These are phyloP conservation scores for Paraescarpia echinospica DNA, from an alignment of 1,140 invertebrate species.

Conservation along the genomic window DNA sequence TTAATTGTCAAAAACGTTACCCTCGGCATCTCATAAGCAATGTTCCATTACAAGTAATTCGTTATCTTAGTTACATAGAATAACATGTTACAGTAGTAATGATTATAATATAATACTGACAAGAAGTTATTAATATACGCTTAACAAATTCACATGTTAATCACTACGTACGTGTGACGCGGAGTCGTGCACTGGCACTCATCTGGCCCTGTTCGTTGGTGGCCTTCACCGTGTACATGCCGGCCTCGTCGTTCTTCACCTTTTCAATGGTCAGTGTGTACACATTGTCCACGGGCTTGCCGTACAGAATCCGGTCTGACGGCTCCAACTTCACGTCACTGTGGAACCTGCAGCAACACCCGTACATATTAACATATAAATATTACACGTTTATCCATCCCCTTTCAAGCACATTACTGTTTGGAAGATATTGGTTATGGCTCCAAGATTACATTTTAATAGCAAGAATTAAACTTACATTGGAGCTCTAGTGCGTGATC, in stretches of 20 bases:
- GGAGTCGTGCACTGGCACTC: conserved; percentile 44
- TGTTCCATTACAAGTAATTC: neutral
- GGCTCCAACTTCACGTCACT: conserved; percentile 68
- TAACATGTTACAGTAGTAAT: no score
- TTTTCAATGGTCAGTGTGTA: conserved; percentile 85
- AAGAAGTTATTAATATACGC: conserved; percentile 24
- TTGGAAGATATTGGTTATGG: no score
- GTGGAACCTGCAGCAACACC: conserved; percentile 58
- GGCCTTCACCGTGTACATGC: conserved; percentile 85
- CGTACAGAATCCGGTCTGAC: conserved; percentile 65
- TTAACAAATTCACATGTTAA: neutral
- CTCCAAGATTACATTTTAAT: no score
- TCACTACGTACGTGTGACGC: conserved; percentile 32
- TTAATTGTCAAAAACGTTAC: no score
- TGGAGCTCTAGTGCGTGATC: no score
- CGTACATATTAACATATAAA: neutral
- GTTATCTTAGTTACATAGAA: neutral
- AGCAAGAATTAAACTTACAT: no score
- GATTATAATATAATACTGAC: neutral
- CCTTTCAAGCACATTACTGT: no score
- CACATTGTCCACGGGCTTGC: conserved; percentile 90
- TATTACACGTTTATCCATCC: no score
- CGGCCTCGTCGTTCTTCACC: conserved; percentile 78
- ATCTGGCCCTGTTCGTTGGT: conserved; percentile 89
- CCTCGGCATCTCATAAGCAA: conserved; percentile 25